Percentiles rank a stretch among this genome's conserved stretches.
Evolutionary conservation across 2,797 vertebrate species (phyloP).

Genomic region (Ataeniobius toweri): DNA sequence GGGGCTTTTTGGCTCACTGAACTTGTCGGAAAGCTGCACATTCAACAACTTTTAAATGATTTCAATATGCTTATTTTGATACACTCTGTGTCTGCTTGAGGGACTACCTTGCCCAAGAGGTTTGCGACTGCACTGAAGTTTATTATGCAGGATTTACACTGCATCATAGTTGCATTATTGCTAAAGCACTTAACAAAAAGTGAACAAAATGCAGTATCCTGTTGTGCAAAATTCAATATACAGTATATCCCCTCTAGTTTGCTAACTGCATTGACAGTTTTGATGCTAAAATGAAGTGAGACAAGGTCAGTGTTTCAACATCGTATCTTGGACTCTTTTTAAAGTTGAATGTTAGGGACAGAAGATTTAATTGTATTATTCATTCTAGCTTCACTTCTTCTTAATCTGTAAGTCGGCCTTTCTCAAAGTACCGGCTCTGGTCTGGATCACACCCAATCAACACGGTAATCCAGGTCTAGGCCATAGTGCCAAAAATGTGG

Average conservation of each 20-base stretch:
- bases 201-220: conserved; percentile 38
- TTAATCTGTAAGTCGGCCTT: conserved; percentile 1
- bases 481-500: neutral
- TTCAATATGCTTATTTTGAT: conserved; percentile 70
- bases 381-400: neutral
- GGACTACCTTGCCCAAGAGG: conserved; percentile 48
- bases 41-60: conserved; percentile 69
- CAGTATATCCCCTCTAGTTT: neutral
- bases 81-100: conserved; percentile 46
- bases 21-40: conserved; percentile 57
- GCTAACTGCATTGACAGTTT: neutral
- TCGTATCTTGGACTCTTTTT: neutral
- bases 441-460: neutral
- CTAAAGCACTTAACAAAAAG: conserved; percentile 44
- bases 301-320: neutral
- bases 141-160: conserved; percentile 57
- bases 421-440: neutral
- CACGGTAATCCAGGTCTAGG: neutral
- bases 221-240: conserved; percentile 23
- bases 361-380: neutral
- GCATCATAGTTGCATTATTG: conserved; percentile 54
- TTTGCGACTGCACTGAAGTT: conserved; percentile 48
- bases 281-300: neutral
- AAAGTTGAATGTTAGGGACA: neutral
- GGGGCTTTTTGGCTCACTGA: conserved; percentile 58